Conservation (phyloP, 2,888 invertebrate species). For the Dryadula phaetusa region DNA sequence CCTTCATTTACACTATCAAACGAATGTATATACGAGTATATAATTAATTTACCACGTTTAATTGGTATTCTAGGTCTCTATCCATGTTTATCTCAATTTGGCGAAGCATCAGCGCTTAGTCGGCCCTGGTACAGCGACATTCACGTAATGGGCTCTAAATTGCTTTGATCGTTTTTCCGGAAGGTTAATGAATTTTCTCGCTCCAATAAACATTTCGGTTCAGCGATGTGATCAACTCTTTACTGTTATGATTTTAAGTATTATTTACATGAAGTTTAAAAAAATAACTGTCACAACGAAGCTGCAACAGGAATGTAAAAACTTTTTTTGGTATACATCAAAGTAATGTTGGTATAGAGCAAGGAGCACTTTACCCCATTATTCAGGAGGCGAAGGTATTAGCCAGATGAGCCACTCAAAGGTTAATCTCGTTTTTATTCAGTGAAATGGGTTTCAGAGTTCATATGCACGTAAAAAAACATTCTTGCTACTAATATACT, state of each 20-base stretch:
- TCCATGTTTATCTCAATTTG: slow-evolving; percentile 35
- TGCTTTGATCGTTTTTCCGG: slow-evolving; percentile 82
- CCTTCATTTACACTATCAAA: background rate
- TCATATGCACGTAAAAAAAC: slow-evolving; percentile 5
- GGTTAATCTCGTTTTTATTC: slow-evolving; percentile 28
- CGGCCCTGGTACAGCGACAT: slow-evolving; percentile 51
- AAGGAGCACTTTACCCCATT: slow-evolving; percentile 25
- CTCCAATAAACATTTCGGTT: slow-evolving; percentile 69
- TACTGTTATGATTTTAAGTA: slow-evolving; percentile 31
- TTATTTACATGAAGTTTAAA: slow-evolving; percentile 16
- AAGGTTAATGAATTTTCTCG: slow-evolving; percentile 79
- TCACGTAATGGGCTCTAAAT: slow-evolving; percentile 71
- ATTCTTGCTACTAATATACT: background rate
- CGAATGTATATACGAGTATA: background rate
- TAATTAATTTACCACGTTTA: background rate
- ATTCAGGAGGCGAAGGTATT: slow-evolving; percentile 22
- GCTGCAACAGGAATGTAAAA: background rate
- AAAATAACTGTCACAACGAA: background rate
- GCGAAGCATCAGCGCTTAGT: slow-evolving; percentile 39
- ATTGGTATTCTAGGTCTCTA: slow-evolving; percentile 7
- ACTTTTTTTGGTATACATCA: background rate
- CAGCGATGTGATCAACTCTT: slow-evolving; percentile 50
- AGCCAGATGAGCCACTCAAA: slow-evolving; percentile 13
- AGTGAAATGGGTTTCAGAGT: slow-evolving; percentile 5
- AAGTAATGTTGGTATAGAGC: slow-evolving; percentile 13